These are phyloP conservation scores for Thysanoteuthis rhombus DNA, from an alignment of 2,888 invertebrate genomes.

Conservation along the genomic window DNA sequence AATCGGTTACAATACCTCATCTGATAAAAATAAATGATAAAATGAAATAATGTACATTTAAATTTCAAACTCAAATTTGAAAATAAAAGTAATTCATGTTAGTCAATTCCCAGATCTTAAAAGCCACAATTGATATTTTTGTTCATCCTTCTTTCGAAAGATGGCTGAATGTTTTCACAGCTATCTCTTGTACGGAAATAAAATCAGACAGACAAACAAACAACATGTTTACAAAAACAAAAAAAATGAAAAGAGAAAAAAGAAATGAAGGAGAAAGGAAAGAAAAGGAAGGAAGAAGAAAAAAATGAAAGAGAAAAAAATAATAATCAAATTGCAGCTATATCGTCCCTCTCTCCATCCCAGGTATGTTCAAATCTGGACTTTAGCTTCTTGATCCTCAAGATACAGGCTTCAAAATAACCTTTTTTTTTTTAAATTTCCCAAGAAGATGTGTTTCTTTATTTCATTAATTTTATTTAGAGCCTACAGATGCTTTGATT, in stretches of 20 bases:
- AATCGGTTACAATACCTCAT: no score
- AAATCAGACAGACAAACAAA: conserved; percentile 18
- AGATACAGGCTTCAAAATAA: conserved; percentile 1
- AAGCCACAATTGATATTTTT: conserved; percentile 26
- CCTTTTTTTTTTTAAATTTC: background rate
- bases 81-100: background rate
- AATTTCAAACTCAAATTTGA: background rate
- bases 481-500: conserved; percentile 14
- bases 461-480: conserved; percentile 24
- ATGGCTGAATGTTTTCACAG: background rate
- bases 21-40: no score
- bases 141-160: conserved; percentile 17
- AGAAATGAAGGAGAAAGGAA: background rate
- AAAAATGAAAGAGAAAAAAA: background rate
- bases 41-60: background rate
- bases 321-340: conserved; percentile 27
- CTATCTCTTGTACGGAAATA: background rate
- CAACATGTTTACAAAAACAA: background rate
- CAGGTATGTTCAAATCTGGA: conserved; percentile 18
- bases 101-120: background rate
- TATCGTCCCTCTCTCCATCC: conserved; percentile 26
- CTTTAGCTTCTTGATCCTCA: conserved; percentile 21
- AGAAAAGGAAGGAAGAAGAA: background rate
- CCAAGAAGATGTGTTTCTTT: background rate
- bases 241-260: background rate